Conservation (phyloP, 2,888 invertebrate genomes). For the Aphidoletes aphidimyza region DNA sequence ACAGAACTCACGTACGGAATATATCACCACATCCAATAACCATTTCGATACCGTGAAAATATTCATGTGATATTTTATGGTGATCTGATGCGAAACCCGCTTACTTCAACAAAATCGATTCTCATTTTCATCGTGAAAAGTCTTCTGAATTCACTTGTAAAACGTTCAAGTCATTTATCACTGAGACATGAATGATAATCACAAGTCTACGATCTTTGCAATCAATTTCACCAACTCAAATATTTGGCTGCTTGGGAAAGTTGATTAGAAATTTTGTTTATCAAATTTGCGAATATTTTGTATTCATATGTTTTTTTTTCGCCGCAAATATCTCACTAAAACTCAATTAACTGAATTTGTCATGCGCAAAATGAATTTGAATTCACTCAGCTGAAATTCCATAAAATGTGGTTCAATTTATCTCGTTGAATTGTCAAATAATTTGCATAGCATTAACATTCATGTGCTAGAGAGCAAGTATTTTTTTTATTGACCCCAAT, state of each 20-base stretch:
- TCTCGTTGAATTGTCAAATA: background rate
- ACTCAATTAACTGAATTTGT: background rate
- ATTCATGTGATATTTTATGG: too few species aligned
- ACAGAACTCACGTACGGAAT: too few species aligned
- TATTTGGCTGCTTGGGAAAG: background rate
- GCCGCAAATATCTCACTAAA: background rate
- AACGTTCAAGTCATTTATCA: background rate
- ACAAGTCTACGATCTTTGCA: background rate
- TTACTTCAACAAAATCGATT: too few species aligned
- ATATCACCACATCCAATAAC: too few species aligned
- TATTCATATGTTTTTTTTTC: background rate
- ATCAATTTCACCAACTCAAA: background rate
- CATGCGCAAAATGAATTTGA: background rate
- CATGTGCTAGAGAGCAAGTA: too few species aligned
- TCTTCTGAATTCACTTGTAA: too few species aligned
- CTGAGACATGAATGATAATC: conserved; percentile 10
- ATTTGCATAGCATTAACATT: background rate
- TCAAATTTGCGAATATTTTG: background rate
- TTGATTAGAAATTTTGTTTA: conserved; percentile 9
- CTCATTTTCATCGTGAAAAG: too few species aligned
- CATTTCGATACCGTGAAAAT: too few species aligned
- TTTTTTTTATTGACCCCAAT: background rate
- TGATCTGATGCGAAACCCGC: too few species aligned
- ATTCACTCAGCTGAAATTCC: background rate
- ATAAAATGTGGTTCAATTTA: background rate